These are phyloP conservation scores for Watsonalla binaria DNA, from an alignment of 2,888 invertebrate species.

Conservation along the genomic window DNA sequence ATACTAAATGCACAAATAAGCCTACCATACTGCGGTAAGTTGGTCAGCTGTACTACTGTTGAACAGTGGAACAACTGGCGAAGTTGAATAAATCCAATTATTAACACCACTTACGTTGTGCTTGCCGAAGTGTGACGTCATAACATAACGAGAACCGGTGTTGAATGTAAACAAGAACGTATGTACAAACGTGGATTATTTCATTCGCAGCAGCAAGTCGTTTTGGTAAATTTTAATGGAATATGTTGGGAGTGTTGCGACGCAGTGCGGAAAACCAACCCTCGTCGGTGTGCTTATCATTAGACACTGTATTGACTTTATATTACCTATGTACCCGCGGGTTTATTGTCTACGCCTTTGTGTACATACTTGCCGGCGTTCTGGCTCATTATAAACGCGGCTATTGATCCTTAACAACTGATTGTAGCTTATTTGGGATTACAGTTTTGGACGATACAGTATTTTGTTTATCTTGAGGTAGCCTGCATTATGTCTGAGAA, in stretches of 20 bases:
- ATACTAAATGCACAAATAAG: slow-evolving; percentile 23
- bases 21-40: slow-evolving; percentile 12
- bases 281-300: slow-evolving; percentile 17
- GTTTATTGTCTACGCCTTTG: background rate
- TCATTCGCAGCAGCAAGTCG: slow-evolving; percentile 43
- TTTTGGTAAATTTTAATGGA: slow-evolving; percentile 64
- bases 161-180: slow-evolving; percentile 40
- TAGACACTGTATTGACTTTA: background rate
- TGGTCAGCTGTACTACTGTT: slow-evolving; percentile 21
- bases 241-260: slow-evolving; percentile 32
- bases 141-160: slow-evolving; percentile 32
- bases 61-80: slow-evolving; percentile 14
- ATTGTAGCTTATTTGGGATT: too few relatives aligned
- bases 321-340: background rate
- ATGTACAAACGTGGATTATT: slow-evolving; percentile 41
- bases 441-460: too few relatives aligned
- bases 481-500: too few relatives aligned
- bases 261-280: slow-evolving; percentile 51
- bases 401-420: too few relatives aligned
- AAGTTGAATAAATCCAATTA: slow-evolving; percentile 24
- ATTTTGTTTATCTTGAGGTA: too few relatives aligned
- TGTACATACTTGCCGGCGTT: background rate
- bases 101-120: slow-evolving; percentile 19
- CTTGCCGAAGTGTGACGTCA: slow-evolving; percentile 36
- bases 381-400: too few relatives aligned